Evolutionary conservation across 2,113 vertebrate genomes (phyloP).

Genomic region (Thamnaconus septentrionalis): DNA sequence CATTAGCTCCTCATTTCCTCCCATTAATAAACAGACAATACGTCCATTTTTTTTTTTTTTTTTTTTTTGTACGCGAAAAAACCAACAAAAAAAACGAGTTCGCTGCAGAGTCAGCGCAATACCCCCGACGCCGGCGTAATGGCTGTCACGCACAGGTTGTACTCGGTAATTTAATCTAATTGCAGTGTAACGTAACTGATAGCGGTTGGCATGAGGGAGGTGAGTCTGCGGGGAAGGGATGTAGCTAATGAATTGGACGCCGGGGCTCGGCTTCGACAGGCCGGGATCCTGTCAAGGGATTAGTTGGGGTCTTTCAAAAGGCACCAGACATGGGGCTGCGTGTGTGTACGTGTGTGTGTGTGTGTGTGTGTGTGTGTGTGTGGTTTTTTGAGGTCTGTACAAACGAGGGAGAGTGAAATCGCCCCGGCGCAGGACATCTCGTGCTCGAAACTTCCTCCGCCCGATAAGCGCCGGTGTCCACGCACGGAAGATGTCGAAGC

Average conservation of each 20-base stretch:
- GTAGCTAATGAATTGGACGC: slow-evolving; percentile 74
- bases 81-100: slow-evolving; percentile 21
- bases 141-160: slow-evolving; percentile 53
- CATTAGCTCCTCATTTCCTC: slow-evolving; percentile 10
- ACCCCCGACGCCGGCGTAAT: slow-evolving; percentile 18
- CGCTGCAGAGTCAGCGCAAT: slow-evolving; percentile 35
- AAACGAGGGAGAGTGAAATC: slow-evolving; percentile 24
- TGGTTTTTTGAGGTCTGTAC: slow-evolving; percentile 18
- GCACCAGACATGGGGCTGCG: background rate
- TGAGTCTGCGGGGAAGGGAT: slow-evolving; percentile 59
- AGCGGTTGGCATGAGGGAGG: slow-evolving; percentile 48
- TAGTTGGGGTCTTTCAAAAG: slow-evolving; percentile 31
- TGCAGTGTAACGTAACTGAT: slow-evolving; percentile 64
- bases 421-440: too few relatives aligned
- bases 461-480: slow-evolving; percentile 10
- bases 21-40: slow-evolving; percentile 51
- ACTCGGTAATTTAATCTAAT: slow-evolving; percentile 65
- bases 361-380: slow-evolving; percentile 8
- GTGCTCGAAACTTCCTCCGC: too few relatives aligned
- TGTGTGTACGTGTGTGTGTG: background rate
- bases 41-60: slow-evolving; percentile 28
- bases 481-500: slow-evolving; percentile 46
- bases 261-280: slow-evolving; percentile 50
- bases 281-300: slow-evolving; percentile 43
- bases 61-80: too few relatives aligned